phyloP scores from a whole-genome alignment of 1,140 invertebrate species.

The Eulimnadia texana region DNA sequence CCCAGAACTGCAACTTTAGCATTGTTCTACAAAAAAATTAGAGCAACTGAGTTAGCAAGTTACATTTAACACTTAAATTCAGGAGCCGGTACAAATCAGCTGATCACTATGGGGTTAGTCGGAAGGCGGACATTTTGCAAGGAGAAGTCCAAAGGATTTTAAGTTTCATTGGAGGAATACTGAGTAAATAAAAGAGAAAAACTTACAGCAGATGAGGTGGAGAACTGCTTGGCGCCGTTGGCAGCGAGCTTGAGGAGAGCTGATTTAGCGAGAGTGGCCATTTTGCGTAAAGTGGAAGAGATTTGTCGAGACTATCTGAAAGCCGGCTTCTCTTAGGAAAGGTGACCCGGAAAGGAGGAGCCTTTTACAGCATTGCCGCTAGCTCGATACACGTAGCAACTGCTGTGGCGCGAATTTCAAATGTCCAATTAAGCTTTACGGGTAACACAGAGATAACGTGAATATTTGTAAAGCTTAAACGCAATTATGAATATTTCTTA shows the following conservation, averaged over 20 bases:
- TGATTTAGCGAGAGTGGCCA: constrained; percentile 12
- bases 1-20: constrained; percentile 90
- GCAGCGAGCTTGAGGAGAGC: constrained; percentile 2
- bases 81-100: too few relatives aligned
- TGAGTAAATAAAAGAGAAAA: background rate
- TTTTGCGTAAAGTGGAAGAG: background rate
- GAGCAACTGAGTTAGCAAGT: background rate
- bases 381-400: background rate
- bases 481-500: too few relatives aligned
- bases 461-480: too few relatives aligned
- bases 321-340: background rate
- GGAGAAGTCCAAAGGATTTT: background rate
- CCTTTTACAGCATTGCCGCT: background rate
- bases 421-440: too few relatives aligned
- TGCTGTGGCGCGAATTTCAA: background rate
- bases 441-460: too few relatives aligned
- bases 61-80: background rate
- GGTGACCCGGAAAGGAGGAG: background rate
- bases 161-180: background rate
- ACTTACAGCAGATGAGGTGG: constrained; percentile 8
- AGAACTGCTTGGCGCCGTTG: constrained; percentile 13
- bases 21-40: constrained; percentile 36
- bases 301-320: background rate
- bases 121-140: background rate
- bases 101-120: background rate